Conservation (phyloP, 2,797 vertebrate species). For the Aulostomus chinensis region DNA sequence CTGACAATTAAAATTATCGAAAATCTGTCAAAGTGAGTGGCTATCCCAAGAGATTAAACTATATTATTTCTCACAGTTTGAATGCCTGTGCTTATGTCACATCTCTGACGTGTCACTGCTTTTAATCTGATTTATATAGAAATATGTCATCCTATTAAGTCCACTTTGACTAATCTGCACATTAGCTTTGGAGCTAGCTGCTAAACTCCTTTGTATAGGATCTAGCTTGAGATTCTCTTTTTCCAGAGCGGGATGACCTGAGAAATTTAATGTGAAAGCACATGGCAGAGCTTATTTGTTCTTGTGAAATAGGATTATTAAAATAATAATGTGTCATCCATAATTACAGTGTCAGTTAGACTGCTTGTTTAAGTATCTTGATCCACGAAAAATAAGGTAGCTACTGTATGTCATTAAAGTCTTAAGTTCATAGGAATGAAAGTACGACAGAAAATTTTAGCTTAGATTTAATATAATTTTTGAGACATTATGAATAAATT, state of each 20-base stretch:
- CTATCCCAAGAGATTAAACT: constrained; percentile 63
- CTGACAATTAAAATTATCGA: constrained; percentile 72
- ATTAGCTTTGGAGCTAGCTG: constrained; percentile 61
- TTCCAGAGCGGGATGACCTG: constrained; percentile 29
- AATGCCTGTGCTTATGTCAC: constrained; percentile 63
- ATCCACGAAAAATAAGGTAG: no score
- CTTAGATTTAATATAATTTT: no score
- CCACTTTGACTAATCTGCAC: constrained; percentile 73
- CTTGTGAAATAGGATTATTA: constrained; percentile 74
- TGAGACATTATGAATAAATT: no score
- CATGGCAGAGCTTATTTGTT: constrained; percentile 62
- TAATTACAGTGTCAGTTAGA: constrained; percentile 59
- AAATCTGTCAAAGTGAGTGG: constrained; percentile 68
- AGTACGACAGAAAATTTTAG: no score
- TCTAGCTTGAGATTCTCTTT: constrained; percentile 10
- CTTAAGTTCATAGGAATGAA: no score
- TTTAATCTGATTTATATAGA: constrained; percentile 80
- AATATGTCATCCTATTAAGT: constrained; percentile 73
- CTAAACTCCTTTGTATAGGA: constrained; percentile 38
- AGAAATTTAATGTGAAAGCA: constrained; percentile 52
- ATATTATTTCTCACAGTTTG: constrained; percentile 69
- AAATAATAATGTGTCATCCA: constrained; percentile 48
- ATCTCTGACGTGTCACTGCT: constrained; percentile 63
- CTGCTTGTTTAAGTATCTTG: constrained; percentile 32
- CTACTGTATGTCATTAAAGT: no score